Evolutionary conservation across 1,140 invertebrate genomes (phyloP).

Genomic region (Leptestheria dahalacensis): DNA sequence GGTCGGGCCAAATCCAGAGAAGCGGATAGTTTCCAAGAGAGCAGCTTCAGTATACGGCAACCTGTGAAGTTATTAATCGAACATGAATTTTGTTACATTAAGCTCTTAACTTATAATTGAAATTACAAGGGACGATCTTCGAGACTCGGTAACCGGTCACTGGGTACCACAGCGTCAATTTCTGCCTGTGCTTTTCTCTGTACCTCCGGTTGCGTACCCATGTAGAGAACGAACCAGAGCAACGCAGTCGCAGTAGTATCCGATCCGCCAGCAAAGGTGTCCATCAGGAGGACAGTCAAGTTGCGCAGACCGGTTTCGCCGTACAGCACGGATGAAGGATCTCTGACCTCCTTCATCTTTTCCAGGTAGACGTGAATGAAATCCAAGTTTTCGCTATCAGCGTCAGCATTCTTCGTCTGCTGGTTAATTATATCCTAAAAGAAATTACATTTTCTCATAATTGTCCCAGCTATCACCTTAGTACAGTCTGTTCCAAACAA

Average conservation of each 20-base stretch:
- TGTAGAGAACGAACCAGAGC: conserved; percentile 13
- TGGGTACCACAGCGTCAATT: conserved; percentile 26
- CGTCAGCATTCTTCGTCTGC: not conserved
- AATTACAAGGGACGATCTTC: conserved; percentile 38
- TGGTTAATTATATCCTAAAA: not conserved
- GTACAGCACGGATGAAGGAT: not conserved
- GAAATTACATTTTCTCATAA: not conserved
- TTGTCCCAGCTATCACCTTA: too few species aligned
- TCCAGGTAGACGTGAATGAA: conserved; percentile 7
- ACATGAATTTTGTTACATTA: not conserved
- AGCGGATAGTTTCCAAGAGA: conserved; percentile 21
- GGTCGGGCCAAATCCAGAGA: conserved; percentile 15
- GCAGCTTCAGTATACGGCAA: conserved; percentile 23
- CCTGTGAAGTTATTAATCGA: not conserved
- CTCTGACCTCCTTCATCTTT: not conserved
- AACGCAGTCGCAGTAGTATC: conserved; percentile 60
- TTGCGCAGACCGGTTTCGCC: conserved; percentile 4
- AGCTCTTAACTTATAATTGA: not conserved
- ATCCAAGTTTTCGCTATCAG: not conserved
- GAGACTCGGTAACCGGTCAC: conserved; percentile 32
- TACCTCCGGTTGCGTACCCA: conserved; percentile 23
- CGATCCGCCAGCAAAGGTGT: conserved; percentile 60
- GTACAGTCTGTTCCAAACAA: too few species aligned
- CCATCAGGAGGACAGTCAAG: conserved; percentile 44
- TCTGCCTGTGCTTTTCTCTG: conserved; percentile 24